Evolutionary conservation across 2,797 vertebrate genomes (phyloP).

Genomic region (Coendou prehensilis): DNA sequence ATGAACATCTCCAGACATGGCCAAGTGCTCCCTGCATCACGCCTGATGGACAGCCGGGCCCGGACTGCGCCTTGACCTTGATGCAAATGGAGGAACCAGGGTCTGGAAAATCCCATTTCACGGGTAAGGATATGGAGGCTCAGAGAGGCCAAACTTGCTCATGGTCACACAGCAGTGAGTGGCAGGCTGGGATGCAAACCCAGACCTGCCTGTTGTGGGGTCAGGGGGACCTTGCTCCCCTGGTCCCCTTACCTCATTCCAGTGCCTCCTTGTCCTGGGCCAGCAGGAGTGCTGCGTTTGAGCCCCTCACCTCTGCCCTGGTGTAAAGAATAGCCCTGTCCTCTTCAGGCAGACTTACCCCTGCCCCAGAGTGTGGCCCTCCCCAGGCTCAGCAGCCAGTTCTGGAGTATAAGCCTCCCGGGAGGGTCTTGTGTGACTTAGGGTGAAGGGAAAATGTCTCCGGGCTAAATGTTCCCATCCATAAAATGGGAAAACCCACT

Average conservation of each 20-base stretch:
- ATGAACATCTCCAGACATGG: neutral
- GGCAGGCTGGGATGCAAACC: neutral
- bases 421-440: neutral
- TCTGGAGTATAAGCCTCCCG: neutral
- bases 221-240: neutral
- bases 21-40: neutral
- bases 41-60: neutral
- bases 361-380: neutral
- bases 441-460: neutral
- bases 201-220: neutral
- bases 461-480: neutral
- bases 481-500: neutral
- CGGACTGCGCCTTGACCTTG: neutral
- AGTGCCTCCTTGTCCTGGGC: neutral
- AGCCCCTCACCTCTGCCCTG: accelerated
- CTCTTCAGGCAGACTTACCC: neutral
- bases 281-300: neutral
- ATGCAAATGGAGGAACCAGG: neutral
- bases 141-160: neutral
- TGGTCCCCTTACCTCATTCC: accelerated
- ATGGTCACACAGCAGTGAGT: neutral
- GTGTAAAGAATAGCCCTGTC: neutral
- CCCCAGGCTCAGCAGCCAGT: neutral
- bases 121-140: neutral
- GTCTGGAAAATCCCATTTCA: slow-evolving; percentile 18